Conservation (phyloP, 1,140 invertebrate genomes). For the Brachionus manjavacas region DNA sequence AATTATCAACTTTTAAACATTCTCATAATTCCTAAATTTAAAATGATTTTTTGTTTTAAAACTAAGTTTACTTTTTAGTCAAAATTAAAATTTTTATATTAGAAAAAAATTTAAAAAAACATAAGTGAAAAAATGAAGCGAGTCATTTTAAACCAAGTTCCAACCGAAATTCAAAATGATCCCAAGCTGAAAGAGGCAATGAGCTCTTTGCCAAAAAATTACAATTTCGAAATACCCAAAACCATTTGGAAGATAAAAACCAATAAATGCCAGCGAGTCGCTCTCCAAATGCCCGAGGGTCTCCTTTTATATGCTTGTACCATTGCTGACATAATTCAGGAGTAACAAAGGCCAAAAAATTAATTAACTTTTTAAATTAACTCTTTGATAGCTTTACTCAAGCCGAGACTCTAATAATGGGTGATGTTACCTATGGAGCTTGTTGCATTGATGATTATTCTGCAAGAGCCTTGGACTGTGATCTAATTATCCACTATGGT, state of each 20-base stretch:
- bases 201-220: slow-evolving; percentile 75
- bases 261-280: slow-evolving; percentile 74
- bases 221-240: slow-evolving; percentile 97
- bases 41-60: not conserved
- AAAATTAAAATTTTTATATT: not conserved
- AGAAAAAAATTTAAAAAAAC: not conserved
- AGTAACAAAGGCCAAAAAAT: slow-evolving; percentile 45
- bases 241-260: slow-evolving; percentile 90
- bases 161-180: slow-evolving; percentile 76
- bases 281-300: slow-evolving; percentile 93
- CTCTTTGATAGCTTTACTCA: slow-evolving; percentile 68
- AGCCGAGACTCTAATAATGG: slow-evolving; percentile 89
- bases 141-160: slow-evolving; percentile 60
- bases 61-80: not conserved
- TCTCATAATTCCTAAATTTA: not conserved
- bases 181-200: slow-evolving; percentile 68
- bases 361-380: not conserved
- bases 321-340: slow-evolving; percentile 86
- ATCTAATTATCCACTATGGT: slow-evolving; percentile 93
- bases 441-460: slow-evolving; percentile 99
- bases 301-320: slow-evolving; percentile 82
- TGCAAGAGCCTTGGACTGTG: slow-evolving; percentile 78
- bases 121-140: slow-evolving; percentile 18
- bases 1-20: not conserved
- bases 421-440: slow-evolving; percentile 96